These are phyloP conservation scores for Pseudorectes ferrugineus DNA, from an alignment of 2,113 vertebrate genomes.

Conservation along the genomic window DNA sequence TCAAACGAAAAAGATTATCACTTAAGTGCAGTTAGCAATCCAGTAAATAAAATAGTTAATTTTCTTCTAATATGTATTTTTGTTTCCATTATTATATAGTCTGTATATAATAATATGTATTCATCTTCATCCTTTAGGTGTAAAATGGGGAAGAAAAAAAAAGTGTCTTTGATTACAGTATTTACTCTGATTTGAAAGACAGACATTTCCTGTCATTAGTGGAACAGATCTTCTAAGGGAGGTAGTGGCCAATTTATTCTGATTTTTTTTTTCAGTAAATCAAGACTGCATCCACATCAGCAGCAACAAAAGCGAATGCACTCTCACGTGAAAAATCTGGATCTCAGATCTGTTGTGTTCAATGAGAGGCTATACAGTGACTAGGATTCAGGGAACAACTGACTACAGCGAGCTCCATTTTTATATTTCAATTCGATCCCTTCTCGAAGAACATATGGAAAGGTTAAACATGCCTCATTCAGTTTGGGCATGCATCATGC, in stretches of 20 bases:
- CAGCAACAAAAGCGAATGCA: not conserved
- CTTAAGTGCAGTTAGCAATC: not conserved
- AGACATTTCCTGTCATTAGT: not conserved
- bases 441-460: not conserved
- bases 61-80: not conserved
- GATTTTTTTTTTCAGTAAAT: not conserved
- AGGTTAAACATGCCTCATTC: not conserved
- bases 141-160: not conserved
- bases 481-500: not conserved
- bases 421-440: not conserved
- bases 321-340: not conserved
- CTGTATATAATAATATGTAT: not conserved
- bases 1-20: not conserved
- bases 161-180: not conserved
- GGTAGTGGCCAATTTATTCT: not conserved
- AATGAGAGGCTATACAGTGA: not conserved
- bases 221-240: not conserved
- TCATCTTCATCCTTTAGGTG: not conserved
- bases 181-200: not conserved
- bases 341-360: not conserved
- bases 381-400: not conserved
- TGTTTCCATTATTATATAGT: not conserved
- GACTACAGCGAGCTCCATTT: not conserved
- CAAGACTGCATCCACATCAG: not conserved
- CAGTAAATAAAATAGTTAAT: not conserved